Conservation (phyloP, 1,140 invertebrate species). For the Drosophila ficusphila region DNA sequence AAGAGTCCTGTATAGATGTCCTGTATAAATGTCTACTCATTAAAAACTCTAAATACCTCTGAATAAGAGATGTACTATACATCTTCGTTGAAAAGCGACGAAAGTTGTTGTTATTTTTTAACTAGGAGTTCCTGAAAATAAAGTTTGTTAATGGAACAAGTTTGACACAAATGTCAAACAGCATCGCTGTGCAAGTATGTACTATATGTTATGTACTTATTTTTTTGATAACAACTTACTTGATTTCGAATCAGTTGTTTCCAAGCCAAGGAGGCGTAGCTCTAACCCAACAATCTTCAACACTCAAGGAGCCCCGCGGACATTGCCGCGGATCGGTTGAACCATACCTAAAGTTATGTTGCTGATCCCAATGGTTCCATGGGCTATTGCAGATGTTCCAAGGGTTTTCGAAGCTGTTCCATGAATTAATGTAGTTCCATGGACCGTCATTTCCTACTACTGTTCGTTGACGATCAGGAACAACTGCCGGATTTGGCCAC, state of each 20-base stretch:
- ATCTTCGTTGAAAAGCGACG: too few relatives aligned
- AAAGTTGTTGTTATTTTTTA: too few relatives aligned
- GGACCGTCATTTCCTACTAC: background rate
- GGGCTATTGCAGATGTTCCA: background rate
- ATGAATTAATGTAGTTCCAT: background rate
- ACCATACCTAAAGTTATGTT: background rate
- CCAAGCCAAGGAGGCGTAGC: too few relatives aligned
- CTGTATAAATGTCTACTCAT: conserved; percentile 1
- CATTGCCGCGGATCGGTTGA: background rate
- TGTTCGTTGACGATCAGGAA: background rate
- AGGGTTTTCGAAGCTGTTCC: background rate
- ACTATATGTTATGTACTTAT: too few relatives aligned
- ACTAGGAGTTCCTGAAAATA: background rate
- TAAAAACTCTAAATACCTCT: conserved; percentile 6
- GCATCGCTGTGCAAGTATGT: background rate
- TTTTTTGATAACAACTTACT: background rate
- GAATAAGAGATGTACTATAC: background rate
- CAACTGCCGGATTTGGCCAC: background rate
- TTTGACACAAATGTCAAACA: background rate
- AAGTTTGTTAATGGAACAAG: background rate
- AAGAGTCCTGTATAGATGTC: conserved; percentile 3
- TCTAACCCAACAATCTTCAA: too few relatives aligned
- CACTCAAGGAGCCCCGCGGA: background rate
- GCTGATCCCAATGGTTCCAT: background rate
- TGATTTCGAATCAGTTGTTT: background rate